Evolutionary conservation across 2,113 vertebrate species (phyloP).

Genomic region (Megaleporinus macrocephalus): DNA sequence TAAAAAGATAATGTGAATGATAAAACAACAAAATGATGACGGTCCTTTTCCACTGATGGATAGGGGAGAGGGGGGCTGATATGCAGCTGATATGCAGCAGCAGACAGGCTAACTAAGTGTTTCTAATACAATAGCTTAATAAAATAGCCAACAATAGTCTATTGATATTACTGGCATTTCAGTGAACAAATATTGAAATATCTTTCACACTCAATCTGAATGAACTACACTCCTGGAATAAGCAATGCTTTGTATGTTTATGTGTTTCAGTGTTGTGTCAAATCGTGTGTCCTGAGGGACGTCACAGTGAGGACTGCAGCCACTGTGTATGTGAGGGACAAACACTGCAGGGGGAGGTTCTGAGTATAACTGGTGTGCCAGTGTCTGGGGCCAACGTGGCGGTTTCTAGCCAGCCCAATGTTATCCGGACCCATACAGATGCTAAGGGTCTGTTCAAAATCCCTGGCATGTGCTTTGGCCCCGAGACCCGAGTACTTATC

Average conservation of each 20-base stretch:
- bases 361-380: constrained; percentile 68
- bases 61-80: too few species aligned
- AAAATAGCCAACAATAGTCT: too few species aligned
- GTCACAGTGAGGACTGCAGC: constrained; percentile 77
- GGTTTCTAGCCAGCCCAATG: constrained; percentile 66
- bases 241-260: constrained; percentile 1
- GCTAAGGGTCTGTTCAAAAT: constrained; percentile 77
- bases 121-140: too few species aligned
- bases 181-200: not conserved
- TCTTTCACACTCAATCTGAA: not conserved
- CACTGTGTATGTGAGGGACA: constrained; percentile 80
- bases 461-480: constrained; percentile 76
- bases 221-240: not conserved
- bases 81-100: too few species aligned
- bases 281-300: constrained; percentile 66
- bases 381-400: constrained; percentile 77
- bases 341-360: constrained; percentile 78
- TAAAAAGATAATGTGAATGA: too few species aligned
- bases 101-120: too few species aligned
- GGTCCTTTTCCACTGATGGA: not conserved
- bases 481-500: constrained; percentile 71
- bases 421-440: constrained; percentile 74
- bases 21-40: too few species aligned
- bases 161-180: too few species aligned
- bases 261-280: constrained; percentile 68